phyloP scores from a whole-genome alignment of 2,113 vertebrate species.

The Callipepla californica region DNA sequence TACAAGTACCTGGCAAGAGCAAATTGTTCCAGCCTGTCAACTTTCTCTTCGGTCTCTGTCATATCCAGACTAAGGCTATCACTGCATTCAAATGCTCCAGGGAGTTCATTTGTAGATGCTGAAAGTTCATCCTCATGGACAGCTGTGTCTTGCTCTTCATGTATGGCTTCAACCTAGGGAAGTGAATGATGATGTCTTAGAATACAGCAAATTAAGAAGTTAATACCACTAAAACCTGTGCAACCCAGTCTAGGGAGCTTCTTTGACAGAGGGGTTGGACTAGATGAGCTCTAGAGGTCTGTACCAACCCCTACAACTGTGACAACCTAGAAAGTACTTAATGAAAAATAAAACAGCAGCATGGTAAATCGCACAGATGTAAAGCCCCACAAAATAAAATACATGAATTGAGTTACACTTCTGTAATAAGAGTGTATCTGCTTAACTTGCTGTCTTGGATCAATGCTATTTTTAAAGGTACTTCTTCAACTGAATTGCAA shows the following conservation, averaged over 20 bases:
- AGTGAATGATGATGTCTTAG: constrained; percentile 38
- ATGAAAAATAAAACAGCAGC: not conserved
- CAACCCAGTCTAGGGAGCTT: no score
- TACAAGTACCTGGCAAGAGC: constrained; percentile 85
- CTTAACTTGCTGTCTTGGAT: not conserved
- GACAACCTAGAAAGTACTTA: not conserved
- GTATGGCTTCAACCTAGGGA: constrained; percentile 76
- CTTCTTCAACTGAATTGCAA: not conserved
- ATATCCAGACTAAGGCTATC: constrained; percentile 86
- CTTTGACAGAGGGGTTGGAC: no score
- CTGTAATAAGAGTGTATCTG: not conserved
- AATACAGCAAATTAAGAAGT: constrained; percentile 1
- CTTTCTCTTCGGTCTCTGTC: constrained; percentile 83
- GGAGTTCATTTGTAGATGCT: constrained; percentile 85
- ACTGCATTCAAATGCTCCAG: constrained; percentile 82
- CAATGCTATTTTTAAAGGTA: not conserved
- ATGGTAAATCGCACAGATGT: not conserved
- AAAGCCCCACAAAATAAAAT: not conserved
- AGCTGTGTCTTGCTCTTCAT: constrained; percentile 82
- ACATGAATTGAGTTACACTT: not conserved
- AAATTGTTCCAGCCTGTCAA: constrained; percentile 81
- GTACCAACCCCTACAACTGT: no score
- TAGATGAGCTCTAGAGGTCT: no score
- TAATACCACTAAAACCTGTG: not conserved
- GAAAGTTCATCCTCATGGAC: constrained; percentile 86